Base-by-base conservation (phyloP, 2,888 invertebrate species). In the Zelleria hepariella region DNA sequence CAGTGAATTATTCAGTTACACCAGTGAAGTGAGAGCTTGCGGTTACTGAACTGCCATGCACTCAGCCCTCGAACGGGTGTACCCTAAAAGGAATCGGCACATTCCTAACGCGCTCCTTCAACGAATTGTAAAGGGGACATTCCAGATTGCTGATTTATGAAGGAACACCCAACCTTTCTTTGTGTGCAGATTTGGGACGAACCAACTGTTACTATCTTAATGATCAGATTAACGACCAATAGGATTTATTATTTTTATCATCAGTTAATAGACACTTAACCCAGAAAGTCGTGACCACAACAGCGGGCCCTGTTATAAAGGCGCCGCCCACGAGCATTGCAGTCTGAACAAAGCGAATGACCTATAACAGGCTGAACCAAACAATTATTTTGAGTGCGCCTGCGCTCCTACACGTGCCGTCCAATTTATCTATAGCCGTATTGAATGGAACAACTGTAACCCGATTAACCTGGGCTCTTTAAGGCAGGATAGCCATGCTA, bases 21-120 rank as follows among this genome's bases (percentile, higher is more conserved):
- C 51, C 51, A 51, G 5, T 51, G 32, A 42, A 51, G 5, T 51
- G 32, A 42, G 32, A 5, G 15, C 10, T 56, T 20, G 18, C 32
- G 55, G 55, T 74, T 70, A 72, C 68, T 74, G 73, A 76, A 73
- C 73, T 73, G 73, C 68, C 70, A 70, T 75, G 71, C 68, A 69
- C 70, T 69, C 67, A 4, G 32, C 58, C 64, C 55, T 49, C 25
- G 54, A 47, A 62, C 56, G 42, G 25, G 8, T 48, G 42, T 49
- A 55, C 18, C 47, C 6, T 24, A 24, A n/a, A 54, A 51, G 51
- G 23, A 51, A 51, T 23, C 23, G 8, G 7, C 23, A 51, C 5
- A 51, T 21, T 51, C 21, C 51, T 1, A 49, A 49, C 5, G 7
- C 26, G 26, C 26, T 26, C 5, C 15, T 42, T 42, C 32, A 15